Conservation (phyloP, 2,888 invertebrate species). For the Eledone cirrhosa region DNA sequence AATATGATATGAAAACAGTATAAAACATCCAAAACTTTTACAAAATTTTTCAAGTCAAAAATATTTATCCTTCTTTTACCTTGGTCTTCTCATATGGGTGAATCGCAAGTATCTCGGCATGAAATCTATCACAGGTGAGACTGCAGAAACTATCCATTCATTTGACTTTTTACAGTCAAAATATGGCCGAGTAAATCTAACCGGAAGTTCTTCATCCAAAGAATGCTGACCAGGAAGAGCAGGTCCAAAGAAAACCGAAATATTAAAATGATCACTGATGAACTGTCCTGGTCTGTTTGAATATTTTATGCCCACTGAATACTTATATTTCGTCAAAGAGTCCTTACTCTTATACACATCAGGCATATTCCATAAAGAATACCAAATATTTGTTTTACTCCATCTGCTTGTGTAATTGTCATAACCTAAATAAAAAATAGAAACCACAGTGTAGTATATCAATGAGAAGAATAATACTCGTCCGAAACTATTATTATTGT, state of each 20-base stretch:
- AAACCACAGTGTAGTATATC: too few relatives aligned
- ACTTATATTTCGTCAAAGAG: constrained; percentile 32
- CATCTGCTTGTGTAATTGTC: background rate
- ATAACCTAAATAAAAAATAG: background rate
- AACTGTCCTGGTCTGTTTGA: constrained; percentile 58
- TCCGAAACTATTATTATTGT: too few relatives aligned
- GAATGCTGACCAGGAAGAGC: constrained; percentile 48
- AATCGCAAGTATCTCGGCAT: constrained; percentile 74
- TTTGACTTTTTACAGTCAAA: constrained; percentile 95
- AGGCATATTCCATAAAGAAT: background rate
- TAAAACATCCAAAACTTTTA: too few relatives aligned
- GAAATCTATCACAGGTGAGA: constrained; percentile 93
- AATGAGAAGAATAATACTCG: too few relatives aligned
- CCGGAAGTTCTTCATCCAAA: constrained; percentile 74
- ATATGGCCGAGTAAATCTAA: constrained; percentile 92
- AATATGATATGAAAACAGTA: too few relatives aligned
- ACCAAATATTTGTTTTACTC: background rate
- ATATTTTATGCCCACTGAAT: constrained; percentile 55
- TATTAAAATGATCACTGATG: constrained; percentile 44
- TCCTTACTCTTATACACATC: background rate
- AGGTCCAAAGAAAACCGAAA: constrained; percentile 58
- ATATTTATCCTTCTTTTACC: constrained; percentile 36
- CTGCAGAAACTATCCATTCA: constrained; percentile 93
- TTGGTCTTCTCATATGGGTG: constrained; percentile 55
- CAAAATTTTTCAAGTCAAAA: too few relatives aligned